phyloP scores from a whole-genome alignment of 1,140 invertebrate genomes.

The Drosophila paulistorum region DNA sequence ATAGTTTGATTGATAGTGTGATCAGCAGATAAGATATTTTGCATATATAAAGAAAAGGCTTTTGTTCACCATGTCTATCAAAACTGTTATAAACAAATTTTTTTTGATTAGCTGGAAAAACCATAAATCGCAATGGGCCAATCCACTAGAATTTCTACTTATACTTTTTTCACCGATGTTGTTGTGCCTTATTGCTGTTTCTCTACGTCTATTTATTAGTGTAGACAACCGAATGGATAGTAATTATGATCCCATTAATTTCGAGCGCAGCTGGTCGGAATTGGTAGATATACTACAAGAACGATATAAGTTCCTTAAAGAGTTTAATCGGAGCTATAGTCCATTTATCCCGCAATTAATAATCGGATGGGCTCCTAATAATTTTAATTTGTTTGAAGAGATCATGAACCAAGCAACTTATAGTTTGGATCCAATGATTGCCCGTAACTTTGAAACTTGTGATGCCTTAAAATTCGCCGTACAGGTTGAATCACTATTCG shows the following conservation, averaged over 20 bases:
- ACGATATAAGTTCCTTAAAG: neutral
- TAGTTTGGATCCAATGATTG: conserved; percentile 25
- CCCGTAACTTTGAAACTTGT: neutral
- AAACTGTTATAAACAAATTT: conserved; percentile 40
- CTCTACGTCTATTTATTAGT: conserved; percentile 13
- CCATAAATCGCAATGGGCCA: conserved; percentile 44
- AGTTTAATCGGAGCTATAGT: conserved; percentile 9
- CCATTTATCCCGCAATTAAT: conserved; percentile 49
- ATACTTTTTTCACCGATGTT: conserved; percentile 25
- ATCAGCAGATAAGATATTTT: too few relatives aligned
- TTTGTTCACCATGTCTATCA: conserved; percentile 38
- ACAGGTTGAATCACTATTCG: conserved; percentile 25
- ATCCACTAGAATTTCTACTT: conserved; percentile 34
- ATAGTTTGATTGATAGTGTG: too few relatives aligned
- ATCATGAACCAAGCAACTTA: neutral
- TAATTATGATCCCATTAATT: conserved; percentile 36
- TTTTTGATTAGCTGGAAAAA: conserved; percentile 53
- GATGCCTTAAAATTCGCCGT: neutral
- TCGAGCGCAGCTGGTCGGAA: conserved; percentile 38
- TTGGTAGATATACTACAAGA: conserved; percentile 27
- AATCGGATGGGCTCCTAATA: conserved; percentile 51
- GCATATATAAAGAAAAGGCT: too few relatives aligned
- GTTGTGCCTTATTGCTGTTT: conserved; percentile 32
- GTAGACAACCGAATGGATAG: conserved; percentile 13
- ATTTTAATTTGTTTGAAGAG: conserved; percentile 5